Conservation (phyloP, 2,888 invertebrate genomes). For the Drosophila algonquin region DNA sequence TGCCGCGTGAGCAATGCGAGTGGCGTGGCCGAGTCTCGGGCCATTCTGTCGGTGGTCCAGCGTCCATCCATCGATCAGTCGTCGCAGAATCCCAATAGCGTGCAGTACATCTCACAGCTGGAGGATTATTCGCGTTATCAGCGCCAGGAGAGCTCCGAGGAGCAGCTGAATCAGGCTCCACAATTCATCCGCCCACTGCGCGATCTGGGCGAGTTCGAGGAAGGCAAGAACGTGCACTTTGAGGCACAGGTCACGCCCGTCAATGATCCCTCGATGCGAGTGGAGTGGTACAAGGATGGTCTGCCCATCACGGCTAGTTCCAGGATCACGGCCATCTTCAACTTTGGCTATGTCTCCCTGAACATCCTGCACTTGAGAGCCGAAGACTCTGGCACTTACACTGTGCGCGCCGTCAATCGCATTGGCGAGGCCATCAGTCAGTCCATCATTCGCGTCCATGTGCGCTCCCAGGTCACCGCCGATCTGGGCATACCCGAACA, state of each 20-base stretch:
- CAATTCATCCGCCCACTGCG: slow-evolving; percentile 94
- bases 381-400: slow-evolving; percentile 98
- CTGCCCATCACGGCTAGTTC: slow-evolving; percentile 97
- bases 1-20: slow-evolving; percentile 94
- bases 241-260: slow-evolving; percentile 96
- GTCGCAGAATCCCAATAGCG: slow-evolving; percentile 95
- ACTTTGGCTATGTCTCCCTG: slow-evolving; percentile 99
- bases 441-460: slow-evolving; percentile 90
- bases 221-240: slow-evolving; percentile 96
- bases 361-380: slow-evolving; percentile 99
- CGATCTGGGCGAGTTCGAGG: slow-evolving; percentile 93
- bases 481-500: slow-evolving; percentile 96
- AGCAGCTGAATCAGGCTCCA: slow-evolving; percentile 91
- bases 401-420: slow-evolving; percentile 95
- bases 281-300: slow-evolving; percentile 98
- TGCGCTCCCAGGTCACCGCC: slow-evolving; percentile 92
- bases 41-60: slow-evolving; percentile 91
- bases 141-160: slow-evolving; percentile 93
- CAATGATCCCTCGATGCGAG: slow-evolving; percentile 96
- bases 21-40: slow-evolving; percentile 94
- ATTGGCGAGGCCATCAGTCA: slow-evolving; percentile 95
- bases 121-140: slow-evolving; percentile 96
- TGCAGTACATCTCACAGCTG: slow-evolving; percentile 94
- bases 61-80: slow-evolving; percentile 93
- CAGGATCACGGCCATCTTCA: slow-evolving; percentile 98